Evolutionary conservation across 1,140 invertebrate species (phyloP).

Genomic region (Euura saliciscinereae): DNA sequence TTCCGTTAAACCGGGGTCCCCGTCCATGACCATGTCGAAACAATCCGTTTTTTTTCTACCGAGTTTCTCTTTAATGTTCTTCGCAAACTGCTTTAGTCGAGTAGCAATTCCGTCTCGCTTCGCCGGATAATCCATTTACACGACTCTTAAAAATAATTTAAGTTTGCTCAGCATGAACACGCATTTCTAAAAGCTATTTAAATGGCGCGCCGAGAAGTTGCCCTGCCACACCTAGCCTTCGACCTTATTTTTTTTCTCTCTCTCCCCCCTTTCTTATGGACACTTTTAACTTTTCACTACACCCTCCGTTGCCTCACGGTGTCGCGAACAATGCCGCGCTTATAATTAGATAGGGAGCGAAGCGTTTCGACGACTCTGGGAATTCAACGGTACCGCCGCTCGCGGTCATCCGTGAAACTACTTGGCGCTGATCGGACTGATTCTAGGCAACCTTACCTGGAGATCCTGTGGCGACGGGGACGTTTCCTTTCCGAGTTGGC

Average conservation of each 20-base stretch:
- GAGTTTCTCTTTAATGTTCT: neutral
- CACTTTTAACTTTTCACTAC: neutral
- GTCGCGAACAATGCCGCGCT: neutral
- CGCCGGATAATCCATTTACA: conserved; percentile 10
- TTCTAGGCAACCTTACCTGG: conserved; percentile 24
- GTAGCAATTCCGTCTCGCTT: conserved; percentile 1
- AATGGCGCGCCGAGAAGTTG: neutral
- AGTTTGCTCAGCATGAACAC: conserved; percentile 10
- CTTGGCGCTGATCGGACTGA: no score
- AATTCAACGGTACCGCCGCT: neutral
- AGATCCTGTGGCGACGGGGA: conserved; percentile 47
- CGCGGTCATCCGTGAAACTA: no score
- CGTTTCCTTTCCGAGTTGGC: conserved; percentile 32
- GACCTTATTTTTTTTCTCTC: neutral
- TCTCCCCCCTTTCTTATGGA: neutral
- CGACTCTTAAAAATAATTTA: conserved; percentile 15
- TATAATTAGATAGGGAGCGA: neutral
- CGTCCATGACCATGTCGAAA: no score
- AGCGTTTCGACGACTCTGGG: conserved; percentile 3
- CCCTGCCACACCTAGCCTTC: no score
- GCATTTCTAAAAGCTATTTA: conserved; percentile 14
- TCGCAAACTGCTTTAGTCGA: conserved; percentile 1
- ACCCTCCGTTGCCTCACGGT: neutral
- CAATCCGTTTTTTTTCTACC: neutral
- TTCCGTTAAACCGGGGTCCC: no score